Conservation (phyloP, 2,113 vertebrate genomes). For the Trichomycterus rosablanca region DNA sequence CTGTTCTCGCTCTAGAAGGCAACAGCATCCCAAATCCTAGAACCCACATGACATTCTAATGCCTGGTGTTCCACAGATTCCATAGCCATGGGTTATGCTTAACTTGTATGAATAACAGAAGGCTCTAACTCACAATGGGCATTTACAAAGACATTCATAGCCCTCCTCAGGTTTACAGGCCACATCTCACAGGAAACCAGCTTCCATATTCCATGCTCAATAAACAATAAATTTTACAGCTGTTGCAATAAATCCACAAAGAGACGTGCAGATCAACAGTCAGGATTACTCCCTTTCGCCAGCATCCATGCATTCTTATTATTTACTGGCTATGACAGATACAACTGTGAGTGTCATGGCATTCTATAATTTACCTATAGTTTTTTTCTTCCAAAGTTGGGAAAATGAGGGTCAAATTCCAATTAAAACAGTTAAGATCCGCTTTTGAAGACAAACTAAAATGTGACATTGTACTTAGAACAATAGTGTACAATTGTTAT, state of each 20-base stretch:
- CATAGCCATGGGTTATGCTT: slow-evolving; percentile 1
- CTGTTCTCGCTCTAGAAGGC: too few species aligned
- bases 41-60: slow-evolving; percentile 7
- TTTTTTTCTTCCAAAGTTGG: too few species aligned
- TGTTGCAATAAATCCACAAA: slow-evolving; percentile 49
- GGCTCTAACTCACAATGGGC: not conserved
- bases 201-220: slow-evolving; percentile 30
- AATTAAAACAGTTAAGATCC: too few species aligned
- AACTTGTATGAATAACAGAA: not conserved
- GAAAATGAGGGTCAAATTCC: too few species aligned
- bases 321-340: too few species aligned
- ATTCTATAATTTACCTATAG: too few species aligned
- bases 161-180: slow-evolving; percentile 33
- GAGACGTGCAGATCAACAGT: slow-evolving; percentile 28
- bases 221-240: slow-evolving; percentile 50
- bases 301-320: slow-evolving; percentile 20
- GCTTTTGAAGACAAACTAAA: too few species aligned
- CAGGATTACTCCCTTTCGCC: slow-evolving; percentile 25
- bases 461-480: too few species aligned
- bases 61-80: slow-evolving; percentile 26
- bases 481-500: too few species aligned
- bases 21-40: slow-evolving; percentile 10
- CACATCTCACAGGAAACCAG: slow-evolving; percentile 38
- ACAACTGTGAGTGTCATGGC: too few species aligned
- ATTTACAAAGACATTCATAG: slow-evolving; percentile 27